Percentiles rank a stretch among this genome's conserved stretches.
Evolutionary conservation across 2,888 invertebrate species (phyloP).

Genomic region (Cabera pusaria): DNA sequence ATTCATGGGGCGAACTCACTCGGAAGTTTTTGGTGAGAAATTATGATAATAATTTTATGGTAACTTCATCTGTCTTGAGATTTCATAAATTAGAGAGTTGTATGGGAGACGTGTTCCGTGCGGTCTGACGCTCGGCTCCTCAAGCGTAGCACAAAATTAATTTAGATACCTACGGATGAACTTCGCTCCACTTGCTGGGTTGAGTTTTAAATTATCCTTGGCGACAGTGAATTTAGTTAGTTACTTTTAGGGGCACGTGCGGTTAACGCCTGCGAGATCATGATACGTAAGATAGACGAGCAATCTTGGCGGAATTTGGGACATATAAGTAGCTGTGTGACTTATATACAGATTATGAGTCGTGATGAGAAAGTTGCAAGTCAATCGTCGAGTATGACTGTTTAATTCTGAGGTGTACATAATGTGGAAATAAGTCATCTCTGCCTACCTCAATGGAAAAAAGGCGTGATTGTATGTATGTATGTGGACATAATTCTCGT

Average conservation of each 20-base stretch:
- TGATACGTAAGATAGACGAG: conserved; percentile 4
- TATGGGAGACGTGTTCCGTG: conserved; percentile 44
- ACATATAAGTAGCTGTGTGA: too few relatives aligned
- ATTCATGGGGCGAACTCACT: conserved; percentile 75
- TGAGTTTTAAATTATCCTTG: conserved; percentile 18
- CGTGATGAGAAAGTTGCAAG: too few relatives aligned
- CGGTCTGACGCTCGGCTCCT: conserved; percentile 45
- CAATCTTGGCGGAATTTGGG: not conserved
- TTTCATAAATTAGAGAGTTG: conserved; percentile 62
- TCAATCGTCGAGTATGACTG: too few relatives aligned
- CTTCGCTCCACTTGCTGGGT: conserved; percentile 10
- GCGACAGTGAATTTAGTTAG: conserved; percentile 6
- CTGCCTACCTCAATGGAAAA: too few relatives aligned
- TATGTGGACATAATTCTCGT: too few relatives aligned
- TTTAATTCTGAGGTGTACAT: too few relatives aligned
- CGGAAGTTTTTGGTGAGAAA: conserved; percentile 79
- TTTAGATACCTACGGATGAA: conserved; percentile 39
- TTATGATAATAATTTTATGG: conserved; percentile 79
- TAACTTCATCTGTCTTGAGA: conserved; percentile 72
- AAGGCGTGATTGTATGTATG: too few relatives aligned
- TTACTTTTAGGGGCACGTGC: conserved; percentile 1
- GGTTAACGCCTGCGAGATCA: conserved; percentile 5
- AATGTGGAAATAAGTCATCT: too few relatives aligned
- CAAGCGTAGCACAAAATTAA: conserved; percentile 43
- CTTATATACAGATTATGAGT: too few relatives aligned